A percentile compares a stretch with the other conserved stretches of the same genome.
Conservation (phyloP, 2,797 vertebrate genomes). For the Microctenopoma steveboyesi region DNA sequence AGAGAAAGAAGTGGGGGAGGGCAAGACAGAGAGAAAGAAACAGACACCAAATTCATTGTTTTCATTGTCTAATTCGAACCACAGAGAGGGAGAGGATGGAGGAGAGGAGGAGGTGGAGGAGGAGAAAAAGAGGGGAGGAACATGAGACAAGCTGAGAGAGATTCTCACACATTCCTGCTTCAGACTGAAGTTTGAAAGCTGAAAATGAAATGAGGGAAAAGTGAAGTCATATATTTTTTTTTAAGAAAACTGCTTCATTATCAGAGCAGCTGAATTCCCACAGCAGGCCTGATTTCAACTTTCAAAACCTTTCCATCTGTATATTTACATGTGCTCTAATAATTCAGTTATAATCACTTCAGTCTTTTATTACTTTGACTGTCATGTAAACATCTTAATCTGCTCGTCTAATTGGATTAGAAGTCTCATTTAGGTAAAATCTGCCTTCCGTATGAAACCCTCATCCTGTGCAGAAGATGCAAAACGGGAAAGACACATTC, state of each 20-base stretch:
- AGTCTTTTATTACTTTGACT: slow-evolving; percentile 34
- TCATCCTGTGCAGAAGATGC: background rate
- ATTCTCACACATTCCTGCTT: slow-evolving; percentile 67
- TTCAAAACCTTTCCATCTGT: slow-evolving; percentile 14
- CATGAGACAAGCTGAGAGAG: slow-evolving; percentile 58
- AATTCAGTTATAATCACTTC: slow-evolving; percentile 41
- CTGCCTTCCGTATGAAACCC: background rate
- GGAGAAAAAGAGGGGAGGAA: slow-evolving; percentile 58
- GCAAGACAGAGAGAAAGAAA: slow-evolving; percentile 68
- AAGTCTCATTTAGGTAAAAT: background rate
- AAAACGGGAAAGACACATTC: too few species aligned
- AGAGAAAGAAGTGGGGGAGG: slow-evolving; percentile 65
- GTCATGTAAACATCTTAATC: slow-evolving; percentile 32
- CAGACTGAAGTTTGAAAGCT: slow-evolving; percentile 22
- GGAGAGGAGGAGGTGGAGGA: slow-evolving; percentile 35
- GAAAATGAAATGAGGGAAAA: slow-evolving; percentile 28
- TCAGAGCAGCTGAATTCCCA: slow-evolving; percentile 36
- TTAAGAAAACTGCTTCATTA: slow-evolving; percentile 13
- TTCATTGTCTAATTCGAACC: slow-evolving; percentile 80
- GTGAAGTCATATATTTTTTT: background rate
- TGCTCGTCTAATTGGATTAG: slow-evolving; percentile 23
- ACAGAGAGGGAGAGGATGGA: slow-evolving; percentile 62
- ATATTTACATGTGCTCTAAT: slow-evolving; percentile 43
- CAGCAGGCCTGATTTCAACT: background rate
- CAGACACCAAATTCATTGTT: slow-evolving; percentile 82